A percentile compares a stretch with the other conserved stretches of the same genome.
Evolutionary conservation across 2,888 invertebrate species (phyloP).

Genomic region (Cosmorhoe ocellata): DNA sequence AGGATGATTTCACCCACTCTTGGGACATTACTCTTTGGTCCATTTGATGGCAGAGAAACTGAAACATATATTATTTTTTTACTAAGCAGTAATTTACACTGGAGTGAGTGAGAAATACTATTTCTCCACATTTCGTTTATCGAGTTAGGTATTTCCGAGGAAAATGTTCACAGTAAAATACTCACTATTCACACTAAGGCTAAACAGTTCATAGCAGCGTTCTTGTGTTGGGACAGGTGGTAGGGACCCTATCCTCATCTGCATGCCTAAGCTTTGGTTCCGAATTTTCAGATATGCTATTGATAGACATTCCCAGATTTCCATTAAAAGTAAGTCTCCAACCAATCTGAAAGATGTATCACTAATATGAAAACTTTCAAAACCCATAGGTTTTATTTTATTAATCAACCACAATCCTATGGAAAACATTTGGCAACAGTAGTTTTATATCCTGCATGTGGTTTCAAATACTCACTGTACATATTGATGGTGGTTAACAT

Average conservation of each 20-base stretch:
- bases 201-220: conserved; percentile 55
- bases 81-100: no score
- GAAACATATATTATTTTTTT: conserved; percentile 31
- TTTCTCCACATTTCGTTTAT: no score
- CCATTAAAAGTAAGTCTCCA: conserved; percentile 82
- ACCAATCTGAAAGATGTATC: conserved; percentile 60
- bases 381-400: no score
- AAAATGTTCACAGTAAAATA: background rate
- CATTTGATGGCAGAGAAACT: conserved; percentile 62
- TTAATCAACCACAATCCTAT: no score
- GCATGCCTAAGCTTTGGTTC: conserved; percentile 41
- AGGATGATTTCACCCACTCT: conserved; percentile 66
- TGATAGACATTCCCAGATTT: conserved; percentile 83
- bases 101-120: no score
- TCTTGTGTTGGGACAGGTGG: conserved; percentile 60
- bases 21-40: conserved; percentile 51
- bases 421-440: no score
- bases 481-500: conserved; percentile 83
- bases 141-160: no score
- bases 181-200: conserved; percentile 65
- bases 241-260: conserved; percentile 62
- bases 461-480: conserved; percentile 65
- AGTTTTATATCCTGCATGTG: no score
- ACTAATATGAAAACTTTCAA: no score
- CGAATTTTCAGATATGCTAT: conserved; percentile 56